These are phyloP conservation scores for Bos indicus DNA, from an alignment of 2,113 vertebrate species.

Conservation along the genomic window DNA sequence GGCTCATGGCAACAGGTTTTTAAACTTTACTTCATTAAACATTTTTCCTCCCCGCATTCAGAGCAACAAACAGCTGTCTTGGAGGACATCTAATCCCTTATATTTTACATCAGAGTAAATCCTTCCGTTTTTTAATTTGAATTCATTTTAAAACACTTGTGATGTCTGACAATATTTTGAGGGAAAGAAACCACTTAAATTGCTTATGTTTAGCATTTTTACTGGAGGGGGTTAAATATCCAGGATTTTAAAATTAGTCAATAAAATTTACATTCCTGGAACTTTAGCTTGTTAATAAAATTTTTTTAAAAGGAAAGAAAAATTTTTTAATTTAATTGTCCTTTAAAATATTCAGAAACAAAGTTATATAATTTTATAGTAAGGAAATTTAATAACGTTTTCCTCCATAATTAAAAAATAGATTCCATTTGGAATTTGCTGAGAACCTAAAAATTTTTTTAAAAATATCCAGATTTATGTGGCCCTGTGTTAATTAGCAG, in stretches of 20 bases:
- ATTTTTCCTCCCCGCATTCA: slow-evolving; percentile 83
- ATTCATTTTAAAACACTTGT: slow-evolving; percentile 62
- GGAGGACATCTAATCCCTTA: slow-evolving; percentile 93
- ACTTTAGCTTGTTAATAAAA: slow-evolving; percentile 57
- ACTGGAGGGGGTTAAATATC: slow-evolving; percentile 64
- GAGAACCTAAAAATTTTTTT: slow-evolving; percentile 67
- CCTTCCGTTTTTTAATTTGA: slow-evolving; percentile 67
- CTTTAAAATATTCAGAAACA: slow-evolving; percentile 80
- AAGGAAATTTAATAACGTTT: slow-evolving; percentile 71
- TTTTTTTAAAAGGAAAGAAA: slow-evolving; percentile 9
- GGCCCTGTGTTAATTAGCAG: slow-evolving; percentile 76
- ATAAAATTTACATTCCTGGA: slow-evolving; percentile 63
- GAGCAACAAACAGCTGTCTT: slow-evolving; percentile 85
- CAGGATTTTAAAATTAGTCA: slow-evolving; percentile 67
- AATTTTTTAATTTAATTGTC: slow-evolving; percentile 79
- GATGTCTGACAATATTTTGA: slow-evolving; percentile 64
- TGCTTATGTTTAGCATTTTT: slow-evolving; percentile 62
- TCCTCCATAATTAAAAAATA: slow-evolving; percentile 59
- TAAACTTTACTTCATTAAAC: slow-evolving; percentile 96
- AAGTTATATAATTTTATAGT: slow-evolving; percentile 78
- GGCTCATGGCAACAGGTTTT: slow-evolving; percentile 99
- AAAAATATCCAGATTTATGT: slow-evolving; percentile 67
- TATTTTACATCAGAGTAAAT: slow-evolving; percentile 79
- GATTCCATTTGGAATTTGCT: slow-evolving; percentile 75
- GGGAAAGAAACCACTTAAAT: slow-evolving; percentile 72